Conservation (phyloP, 1,140 invertebrate genomes). For the Rhagoletis zephyria region DNA sequence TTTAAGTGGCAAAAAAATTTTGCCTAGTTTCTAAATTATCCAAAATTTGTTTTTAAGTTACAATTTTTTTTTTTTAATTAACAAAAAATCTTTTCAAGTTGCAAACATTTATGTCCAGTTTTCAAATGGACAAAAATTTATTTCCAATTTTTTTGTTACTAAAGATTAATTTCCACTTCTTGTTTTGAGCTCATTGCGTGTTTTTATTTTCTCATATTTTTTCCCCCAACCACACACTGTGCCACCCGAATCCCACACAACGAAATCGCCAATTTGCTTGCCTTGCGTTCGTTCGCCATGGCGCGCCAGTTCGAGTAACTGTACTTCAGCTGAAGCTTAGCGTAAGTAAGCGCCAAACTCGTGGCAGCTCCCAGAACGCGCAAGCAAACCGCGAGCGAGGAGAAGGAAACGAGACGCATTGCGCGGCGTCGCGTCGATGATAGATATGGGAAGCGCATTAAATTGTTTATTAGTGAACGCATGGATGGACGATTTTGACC, state of each 20-base stretch:
- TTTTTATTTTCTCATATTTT: background rate
- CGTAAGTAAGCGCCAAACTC: background rate
- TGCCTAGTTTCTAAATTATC: too few relatives aligned
- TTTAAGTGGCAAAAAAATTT: too few relatives aligned
- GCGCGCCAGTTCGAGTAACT: background rate
- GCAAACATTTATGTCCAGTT: too few relatives aligned
- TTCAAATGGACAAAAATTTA: too few relatives aligned
- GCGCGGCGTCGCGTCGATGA: background rate
- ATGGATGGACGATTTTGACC: slow-evolving; percentile 9
- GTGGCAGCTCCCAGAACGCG: background rate
- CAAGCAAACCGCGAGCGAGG: background rate
- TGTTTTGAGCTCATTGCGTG: background rate
- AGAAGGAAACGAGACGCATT: background rate
- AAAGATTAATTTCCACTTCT: too few relatives aligned
- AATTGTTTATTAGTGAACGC: slow-evolving; percentile 31
- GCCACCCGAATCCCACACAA: background rate
- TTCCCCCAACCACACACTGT: background rate
- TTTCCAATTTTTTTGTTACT: too few relatives aligned
- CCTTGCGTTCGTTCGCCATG: background rate
- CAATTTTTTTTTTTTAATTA: too few relatives aligned
- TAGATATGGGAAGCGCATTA: slow-evolving; percentile 50
- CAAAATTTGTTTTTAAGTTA: too few relatives aligned
- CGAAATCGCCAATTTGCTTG: background rate
- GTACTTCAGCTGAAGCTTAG: background rate
- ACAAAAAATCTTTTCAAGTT: too few relatives aligned